Evolutionary conservation across 2,113 vertebrate species (phyloP).

Genomic region (Capreolus pygargus): DNA sequence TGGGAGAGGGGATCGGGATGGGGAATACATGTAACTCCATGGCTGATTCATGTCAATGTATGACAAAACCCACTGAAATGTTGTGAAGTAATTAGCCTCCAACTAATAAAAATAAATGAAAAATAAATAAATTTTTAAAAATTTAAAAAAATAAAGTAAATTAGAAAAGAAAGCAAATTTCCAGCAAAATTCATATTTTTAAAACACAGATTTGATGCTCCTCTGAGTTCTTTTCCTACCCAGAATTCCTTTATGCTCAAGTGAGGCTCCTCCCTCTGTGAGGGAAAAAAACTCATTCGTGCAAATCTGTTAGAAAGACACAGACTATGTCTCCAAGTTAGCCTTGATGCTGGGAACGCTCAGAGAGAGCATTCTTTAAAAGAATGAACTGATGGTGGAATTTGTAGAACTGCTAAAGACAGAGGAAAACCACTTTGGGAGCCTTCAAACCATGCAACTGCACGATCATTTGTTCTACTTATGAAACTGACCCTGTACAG

Average conservation of each 20-base stretch:
- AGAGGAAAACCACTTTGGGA: neutral
- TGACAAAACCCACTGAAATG: no score
- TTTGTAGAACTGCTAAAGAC: conserved; percentile 20
- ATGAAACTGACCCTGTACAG: neutral
- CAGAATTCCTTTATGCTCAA: neutral
- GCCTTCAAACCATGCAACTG: neutral
- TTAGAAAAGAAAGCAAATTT: neutral
- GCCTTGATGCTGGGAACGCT: neutral
- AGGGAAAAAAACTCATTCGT: neutral
- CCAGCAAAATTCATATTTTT: neutral
- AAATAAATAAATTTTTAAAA: no score
- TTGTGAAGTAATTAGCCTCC: no score
- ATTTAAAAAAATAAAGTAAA: neutral
- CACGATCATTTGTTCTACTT: conserved; percentile 6
- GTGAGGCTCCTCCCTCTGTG: neutral
- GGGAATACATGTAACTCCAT: no score
- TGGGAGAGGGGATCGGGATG: no score
- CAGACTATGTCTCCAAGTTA: neutral
- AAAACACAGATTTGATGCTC: neutral
- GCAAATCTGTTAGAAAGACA: neutral
- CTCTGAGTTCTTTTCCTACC: neutral
- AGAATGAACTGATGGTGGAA: neutral
- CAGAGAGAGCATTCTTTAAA: neutral
- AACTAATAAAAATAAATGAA: no score
- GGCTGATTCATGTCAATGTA: no score